Evolutionary conservation across 2,113 vertebrate species (phyloP).

Genomic region (Apaloderma vittatum): DNA sequence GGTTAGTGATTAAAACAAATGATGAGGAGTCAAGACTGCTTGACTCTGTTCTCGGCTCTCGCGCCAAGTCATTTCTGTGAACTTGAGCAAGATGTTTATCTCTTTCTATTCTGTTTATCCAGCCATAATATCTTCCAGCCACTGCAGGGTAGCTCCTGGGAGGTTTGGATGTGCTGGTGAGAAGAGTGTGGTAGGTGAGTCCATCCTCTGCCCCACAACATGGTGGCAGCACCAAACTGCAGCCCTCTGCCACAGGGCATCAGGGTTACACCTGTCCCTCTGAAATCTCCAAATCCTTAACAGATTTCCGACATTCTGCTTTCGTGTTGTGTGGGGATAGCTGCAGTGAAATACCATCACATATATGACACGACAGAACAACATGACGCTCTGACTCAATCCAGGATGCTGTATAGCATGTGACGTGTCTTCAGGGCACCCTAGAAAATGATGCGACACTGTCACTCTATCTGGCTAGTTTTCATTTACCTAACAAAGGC

Average conservation of each 20-base stretch:
- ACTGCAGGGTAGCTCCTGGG: background rate
- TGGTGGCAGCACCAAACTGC: background rate
- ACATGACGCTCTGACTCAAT: background rate
- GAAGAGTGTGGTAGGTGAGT: background rate
- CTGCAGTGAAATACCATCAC: background rate
- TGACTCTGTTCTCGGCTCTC: background rate
- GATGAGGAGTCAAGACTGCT: background rate
- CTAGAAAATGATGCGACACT: background rate
- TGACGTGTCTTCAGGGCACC: background rate
- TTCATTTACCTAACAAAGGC: background rate
- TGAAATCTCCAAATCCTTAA: background rate
- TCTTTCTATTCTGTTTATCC: background rate
- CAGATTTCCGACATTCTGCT: background rate
- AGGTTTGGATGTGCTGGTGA: background rate
- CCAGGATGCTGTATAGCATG: background rate
- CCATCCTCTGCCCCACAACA: accelerated
- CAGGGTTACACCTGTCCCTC: accelerated
- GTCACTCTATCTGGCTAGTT: background rate
- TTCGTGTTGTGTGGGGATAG: background rate
- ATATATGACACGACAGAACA: background rate
- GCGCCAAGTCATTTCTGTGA: background rate
- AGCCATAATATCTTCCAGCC: background rate
- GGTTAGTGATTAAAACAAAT: background rate
- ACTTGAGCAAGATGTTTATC: accelerated
- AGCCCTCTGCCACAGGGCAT: background rate